Percentiles rank a stretch among this genome's conserved stretches.
Evolutionary conservation across 2,797 vertebrate species (phyloP).

Genomic region (Etheostoma nigrum): DNA sequence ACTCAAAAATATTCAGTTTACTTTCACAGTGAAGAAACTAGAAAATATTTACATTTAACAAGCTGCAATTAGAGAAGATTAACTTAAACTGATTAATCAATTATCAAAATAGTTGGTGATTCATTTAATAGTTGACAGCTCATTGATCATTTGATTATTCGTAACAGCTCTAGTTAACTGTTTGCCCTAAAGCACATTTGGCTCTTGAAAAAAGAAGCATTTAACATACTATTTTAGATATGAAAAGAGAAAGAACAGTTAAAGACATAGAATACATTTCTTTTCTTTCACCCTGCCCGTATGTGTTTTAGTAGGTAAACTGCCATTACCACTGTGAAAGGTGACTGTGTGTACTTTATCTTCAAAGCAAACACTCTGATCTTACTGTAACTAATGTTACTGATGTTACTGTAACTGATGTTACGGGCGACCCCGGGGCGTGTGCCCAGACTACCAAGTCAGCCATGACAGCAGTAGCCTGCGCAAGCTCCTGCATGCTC

Average conservation of each 20-base stretch:
- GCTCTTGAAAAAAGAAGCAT: not conserved
- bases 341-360: not conserved
- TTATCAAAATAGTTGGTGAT: no score
- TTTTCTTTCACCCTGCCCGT: not conserved
- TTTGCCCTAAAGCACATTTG: not conserved
- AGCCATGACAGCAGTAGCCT: slow-evolving; percentile 25
- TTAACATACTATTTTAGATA: not conserved
- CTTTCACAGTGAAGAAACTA: no score
- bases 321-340: not conserved
- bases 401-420: not conserved
- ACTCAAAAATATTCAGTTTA: no score
- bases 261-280: not conserved
- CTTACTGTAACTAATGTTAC: not conserved
- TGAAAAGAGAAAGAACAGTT: not conserved
- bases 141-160: no score
- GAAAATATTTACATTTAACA: no score
- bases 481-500: slow-evolving; percentile 14
- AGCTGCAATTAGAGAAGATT: no score
- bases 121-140: no score
- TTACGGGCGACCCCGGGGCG: slow-evolving; percentile 31
- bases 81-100: no score
- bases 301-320: slow-evolving; percentile 4
- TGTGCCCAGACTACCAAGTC: slow-evolving; percentile 28
- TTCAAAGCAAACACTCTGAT: slow-evolving; percentile 13
- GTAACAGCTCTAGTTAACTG: no score